These are phyloP conservation scores for Apis florea DNA, from an alignment of 1,140 invertebrate genomes.

Conservation along the genomic window DNA sequence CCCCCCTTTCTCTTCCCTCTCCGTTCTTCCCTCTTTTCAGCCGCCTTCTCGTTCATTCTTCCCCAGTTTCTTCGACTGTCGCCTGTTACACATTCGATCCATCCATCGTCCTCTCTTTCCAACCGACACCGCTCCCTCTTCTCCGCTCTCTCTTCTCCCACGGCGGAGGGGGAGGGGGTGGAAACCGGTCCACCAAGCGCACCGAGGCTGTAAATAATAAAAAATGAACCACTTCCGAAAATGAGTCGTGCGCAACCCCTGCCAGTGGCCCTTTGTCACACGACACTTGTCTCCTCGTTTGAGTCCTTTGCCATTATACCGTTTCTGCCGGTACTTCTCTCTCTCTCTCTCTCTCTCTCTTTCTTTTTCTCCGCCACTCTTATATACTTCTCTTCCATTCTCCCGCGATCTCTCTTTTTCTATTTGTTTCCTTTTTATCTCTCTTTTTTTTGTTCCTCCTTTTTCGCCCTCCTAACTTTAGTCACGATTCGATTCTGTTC, in stretches of 20 bases:
- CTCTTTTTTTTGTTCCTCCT: neutral
- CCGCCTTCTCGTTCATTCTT: neutral
- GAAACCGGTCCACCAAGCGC: neutral
- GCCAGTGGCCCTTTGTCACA: slow-evolving; percentile 31
- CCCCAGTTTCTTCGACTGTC: neutral
- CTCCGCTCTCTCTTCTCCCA: neutral
- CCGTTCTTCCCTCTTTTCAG: no score
- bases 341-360: neutral
- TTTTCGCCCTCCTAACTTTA: neutral
- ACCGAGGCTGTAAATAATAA: slow-evolving; percentile 52
- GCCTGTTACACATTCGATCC: neutral
- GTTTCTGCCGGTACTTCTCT: slow-evolving; percentile 3
- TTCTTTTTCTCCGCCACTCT: neutral
- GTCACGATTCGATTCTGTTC: neutral
- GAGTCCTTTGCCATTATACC: slow-evolving; percentile 43
- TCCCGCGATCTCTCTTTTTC: neutral
- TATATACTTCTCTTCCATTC: neutral
- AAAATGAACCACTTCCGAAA: slow-evolving; percentile 59
- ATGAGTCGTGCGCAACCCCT: slow-evolving; percentile 50
- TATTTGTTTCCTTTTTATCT: no score
- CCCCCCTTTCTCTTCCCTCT: neutral
- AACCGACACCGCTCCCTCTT: neutral
- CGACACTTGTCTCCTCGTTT: slow-evolving; percentile 52
- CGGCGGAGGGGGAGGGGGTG: neutral
- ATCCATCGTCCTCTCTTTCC: neutral